Base-by-base conservation (phyloP, 1,140 invertebrate genomes). In the Pollicipes pollicipes region DNA sequence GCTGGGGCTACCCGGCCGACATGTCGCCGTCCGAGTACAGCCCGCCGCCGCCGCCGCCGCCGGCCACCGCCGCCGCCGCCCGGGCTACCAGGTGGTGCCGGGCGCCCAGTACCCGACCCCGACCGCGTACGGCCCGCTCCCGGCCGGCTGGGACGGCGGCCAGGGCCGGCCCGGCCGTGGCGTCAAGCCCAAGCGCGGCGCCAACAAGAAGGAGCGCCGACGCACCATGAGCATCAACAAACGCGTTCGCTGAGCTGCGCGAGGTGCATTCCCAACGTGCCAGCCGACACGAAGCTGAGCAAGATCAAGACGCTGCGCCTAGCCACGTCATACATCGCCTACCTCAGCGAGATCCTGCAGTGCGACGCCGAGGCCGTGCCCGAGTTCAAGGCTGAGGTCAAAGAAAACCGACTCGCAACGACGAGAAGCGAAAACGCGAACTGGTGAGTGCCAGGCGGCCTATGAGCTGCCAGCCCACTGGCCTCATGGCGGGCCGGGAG, bases 241-340 rank as follows among this genome's bases (percentile, higher is more conserved):
- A 89, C 72, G 95, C 94, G 0, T 98, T 97, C 77, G 88, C 91
- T 0, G 88, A 93, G 77, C 82, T 97, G 0, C 80, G 95, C 3
- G 92, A 95, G n/a, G 71, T 91, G 92, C 78, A 97, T 98, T 75
- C 95, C 95, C 0, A 96, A 97, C 77, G 93, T 97, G 10, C 94
- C 94, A 0, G 86, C 90, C 0, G 95, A 97, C 78, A 97, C 94
- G 0, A 97, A 97, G 81, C 79, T 96, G 68, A 93, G 90, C 68
- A 97, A 96, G 82, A 79, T 96, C 74, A 93, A 95, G 76, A 94
- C 93, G 0, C 81, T 96, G 8, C 82, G 93, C 30, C 80, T 96
- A 64, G 93, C 93, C 2, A 90, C 91, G 0, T 90, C 89, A 21
- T 96, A 96, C 79, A 97, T 97, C 71, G 90, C 90, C 6, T 91